Evolutionary conservation across 2,888 invertebrate genomes (phyloP).

Genomic region (Drosophila hawaiiensis): DNA sequence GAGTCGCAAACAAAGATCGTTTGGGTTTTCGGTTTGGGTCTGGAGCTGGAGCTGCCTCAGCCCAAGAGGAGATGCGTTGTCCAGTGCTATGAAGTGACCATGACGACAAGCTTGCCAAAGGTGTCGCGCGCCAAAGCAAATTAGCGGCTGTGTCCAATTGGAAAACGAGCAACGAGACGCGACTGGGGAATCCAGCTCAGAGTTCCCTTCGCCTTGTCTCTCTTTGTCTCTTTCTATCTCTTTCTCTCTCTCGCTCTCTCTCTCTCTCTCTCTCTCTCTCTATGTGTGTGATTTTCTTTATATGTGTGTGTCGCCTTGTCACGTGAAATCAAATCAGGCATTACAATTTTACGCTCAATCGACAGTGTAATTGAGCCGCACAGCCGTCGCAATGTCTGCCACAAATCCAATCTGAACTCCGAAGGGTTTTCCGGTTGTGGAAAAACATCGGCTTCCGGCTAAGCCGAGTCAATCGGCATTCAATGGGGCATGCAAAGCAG

Average conservation of each 20-base stretch:
- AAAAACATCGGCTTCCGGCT: constrained; percentile 68
- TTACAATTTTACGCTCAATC: constrained; percentile 85
- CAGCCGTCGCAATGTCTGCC: constrained; percentile 77
- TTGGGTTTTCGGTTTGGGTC: constrained; percentile 7
- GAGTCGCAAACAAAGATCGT: constrained; percentile 63
- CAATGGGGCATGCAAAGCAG: constrained; percentile 64
- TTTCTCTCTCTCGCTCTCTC: not conserved
- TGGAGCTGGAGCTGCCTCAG: constrained; percentile 11
- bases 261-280: not conserved
- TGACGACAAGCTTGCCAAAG: constrained; percentile 65
- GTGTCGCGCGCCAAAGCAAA: constrained; percentile 81
- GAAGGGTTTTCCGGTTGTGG: constrained; percentile 63
- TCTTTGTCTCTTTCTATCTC: not conserved
- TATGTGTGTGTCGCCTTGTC: constrained; percentile 61
- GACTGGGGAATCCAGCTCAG: constrained; percentile 18
- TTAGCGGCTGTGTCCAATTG: constrained; percentile 83
- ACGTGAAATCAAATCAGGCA: constrained; percentile 82
- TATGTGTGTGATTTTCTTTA: constrained; percentile 13
- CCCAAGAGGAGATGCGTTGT: constrained; percentile 55
- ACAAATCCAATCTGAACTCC: constrained; percentile 69
- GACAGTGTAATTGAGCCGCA: constrained; percentile 84
- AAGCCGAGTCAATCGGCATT: constrained; percentile 23
- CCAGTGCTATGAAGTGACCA: constrained; percentile 70
- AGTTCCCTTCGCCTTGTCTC: not conserved
- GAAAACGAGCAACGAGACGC: constrained; percentile 67